Evolutionary conservation across 1,140 invertebrate species (phyloP).

Genomic region (Helicoverpa zea): DNA sequence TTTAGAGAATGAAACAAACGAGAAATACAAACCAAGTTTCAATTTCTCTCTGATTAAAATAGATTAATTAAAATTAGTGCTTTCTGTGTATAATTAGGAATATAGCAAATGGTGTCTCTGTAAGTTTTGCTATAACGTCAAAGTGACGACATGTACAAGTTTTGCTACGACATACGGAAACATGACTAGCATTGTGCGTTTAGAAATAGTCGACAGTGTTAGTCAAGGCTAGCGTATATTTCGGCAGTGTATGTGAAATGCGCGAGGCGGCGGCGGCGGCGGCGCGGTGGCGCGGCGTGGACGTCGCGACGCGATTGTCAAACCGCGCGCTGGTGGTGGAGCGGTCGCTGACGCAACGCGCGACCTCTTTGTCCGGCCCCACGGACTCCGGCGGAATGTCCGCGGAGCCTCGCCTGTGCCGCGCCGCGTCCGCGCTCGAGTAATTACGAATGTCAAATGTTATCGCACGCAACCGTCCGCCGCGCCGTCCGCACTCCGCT

Average conservation of each 20-base stretch:
- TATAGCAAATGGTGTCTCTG: neutral
- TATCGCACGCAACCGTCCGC: slow-evolving; percentile 85
- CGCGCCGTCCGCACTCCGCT: slow-evolving; percentile 82
- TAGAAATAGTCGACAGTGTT: slow-evolving; percentile 69
- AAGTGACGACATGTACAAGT: slow-evolving; percentile 29
- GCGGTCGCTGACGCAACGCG: slow-evolving; percentile 79
- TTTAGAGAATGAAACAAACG: slow-evolving; percentile 66
- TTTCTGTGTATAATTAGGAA: slow-evolving; percentile 33
- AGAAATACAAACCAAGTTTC: slow-evolving; percentile 58
- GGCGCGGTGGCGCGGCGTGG: slow-evolving; percentile 53
- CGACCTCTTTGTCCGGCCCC: slow-evolving; percentile 84
- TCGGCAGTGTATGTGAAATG: slow-evolving; percentile 73
- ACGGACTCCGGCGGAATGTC: slow-evolving; percentile 77
- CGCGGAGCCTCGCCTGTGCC: slow-evolving; percentile 72
- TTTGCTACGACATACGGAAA: slow-evolving; percentile 57
- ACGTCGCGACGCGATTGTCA: slow-evolving; percentile 58
- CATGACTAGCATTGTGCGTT: slow-evolving; percentile 55
- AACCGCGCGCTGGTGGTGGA: slow-evolving; percentile 53
- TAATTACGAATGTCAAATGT: slow-evolving; percentile 86
- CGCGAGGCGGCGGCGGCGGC: slow-evolving; percentile 58
- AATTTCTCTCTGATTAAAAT: slow-evolving; percentile 45
- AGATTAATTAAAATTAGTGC: slow-evolving; percentile 33
- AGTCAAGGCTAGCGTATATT: slow-evolving; percentile 73
- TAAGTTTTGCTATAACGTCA: slow-evolving; percentile 5
- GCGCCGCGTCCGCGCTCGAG: slow-evolving; percentile 72